phyloP scores from a whole-genome alignment of 2,797 vertebrate genomes.

The Petrocephalus sullivani region DNA sequence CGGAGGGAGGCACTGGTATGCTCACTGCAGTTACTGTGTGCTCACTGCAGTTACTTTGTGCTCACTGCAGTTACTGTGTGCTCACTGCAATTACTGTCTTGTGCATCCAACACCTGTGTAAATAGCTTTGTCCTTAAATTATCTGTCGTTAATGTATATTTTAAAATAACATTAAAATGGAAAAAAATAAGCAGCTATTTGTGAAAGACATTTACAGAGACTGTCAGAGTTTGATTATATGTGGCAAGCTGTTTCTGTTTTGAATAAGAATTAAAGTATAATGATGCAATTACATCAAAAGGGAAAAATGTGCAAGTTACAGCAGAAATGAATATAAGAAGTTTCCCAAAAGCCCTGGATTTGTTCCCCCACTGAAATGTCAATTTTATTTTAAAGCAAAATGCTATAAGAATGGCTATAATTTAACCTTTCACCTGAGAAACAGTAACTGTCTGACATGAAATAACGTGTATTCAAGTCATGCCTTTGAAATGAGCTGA shows the following conservation, averaged over 20 bases:
- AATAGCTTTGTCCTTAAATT: slow-evolving; percentile 48
- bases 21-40: neutral
- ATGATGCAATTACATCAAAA: neutral
- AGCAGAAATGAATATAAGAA: neutral
- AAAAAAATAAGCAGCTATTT: neutral
- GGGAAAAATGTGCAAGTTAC: neutral
- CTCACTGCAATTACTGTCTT: neutral
- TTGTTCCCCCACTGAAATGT: neutral
- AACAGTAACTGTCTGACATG: neutral
- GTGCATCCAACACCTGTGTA: slow-evolving; percentile 52
- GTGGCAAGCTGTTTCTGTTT: neutral
- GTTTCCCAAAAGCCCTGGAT: neutral
- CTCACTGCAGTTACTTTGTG: no score
- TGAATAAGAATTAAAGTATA: neutral
- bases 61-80: no score
- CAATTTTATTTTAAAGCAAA: neutral
- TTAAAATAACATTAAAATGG: slow-evolving; percentile 51
- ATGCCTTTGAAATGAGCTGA: neutral
- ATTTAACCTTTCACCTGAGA: neutral
- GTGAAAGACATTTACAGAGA: neutral
- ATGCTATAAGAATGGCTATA: neutral
- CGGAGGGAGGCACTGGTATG: neutral
- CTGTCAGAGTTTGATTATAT: neutral
- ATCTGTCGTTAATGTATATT: slow-evolving; percentile 62
- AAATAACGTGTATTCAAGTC: neutral